Evolutionary conservation across 2,888 invertebrate genomes (phyloP), one percentile per base, ranked within the genome.

Genomic region (Agrochola macilenta): DNA sequence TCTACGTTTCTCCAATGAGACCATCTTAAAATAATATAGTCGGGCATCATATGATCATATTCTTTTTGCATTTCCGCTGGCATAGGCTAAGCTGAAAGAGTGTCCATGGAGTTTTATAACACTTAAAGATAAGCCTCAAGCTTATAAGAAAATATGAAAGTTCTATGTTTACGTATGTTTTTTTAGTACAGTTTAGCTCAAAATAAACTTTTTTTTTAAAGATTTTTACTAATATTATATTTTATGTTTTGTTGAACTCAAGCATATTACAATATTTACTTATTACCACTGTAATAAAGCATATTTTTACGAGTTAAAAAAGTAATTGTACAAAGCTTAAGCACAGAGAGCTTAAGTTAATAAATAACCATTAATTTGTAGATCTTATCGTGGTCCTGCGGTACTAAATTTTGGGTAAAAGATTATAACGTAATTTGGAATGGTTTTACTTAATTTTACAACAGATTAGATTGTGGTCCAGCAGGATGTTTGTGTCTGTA

Each of bases 401-500:
- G 65, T 61, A 66, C 60, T 66, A 70, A 82, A 82, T 76, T 80
- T 65, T 20, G 61, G 14, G 26, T 52, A 49, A 68, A 70, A 82
- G 43, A 77, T 82, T 71, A 52, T 58, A 68, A 82, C 14, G 63
- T 82, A 69, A 76, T 82, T 80, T 80, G 65, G 39, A 80, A 82
- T 49, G 80, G 77, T 82, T 70, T 60, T 43, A 65, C 82, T 57
- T 76, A 76, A 80, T 76, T 76, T 65, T 69, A 43, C 35, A 69
- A 69, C 20, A 69, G 82, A 81, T 79, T 69, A 69, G 76, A 80
- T 80, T 82, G 30, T 54, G 69, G 64, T n/a, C 5, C 14, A 23
- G 26, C 1, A 54, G 2, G 35, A 60, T 60, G 35, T 58, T 60
- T 23, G 23, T 1, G n/a, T 43, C n/a, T 14, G 58, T 76, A 9